Base-by-base conservation (phyloP, 2,797 vertebrate genomes). In the Serranus cabrilla region DNA sequence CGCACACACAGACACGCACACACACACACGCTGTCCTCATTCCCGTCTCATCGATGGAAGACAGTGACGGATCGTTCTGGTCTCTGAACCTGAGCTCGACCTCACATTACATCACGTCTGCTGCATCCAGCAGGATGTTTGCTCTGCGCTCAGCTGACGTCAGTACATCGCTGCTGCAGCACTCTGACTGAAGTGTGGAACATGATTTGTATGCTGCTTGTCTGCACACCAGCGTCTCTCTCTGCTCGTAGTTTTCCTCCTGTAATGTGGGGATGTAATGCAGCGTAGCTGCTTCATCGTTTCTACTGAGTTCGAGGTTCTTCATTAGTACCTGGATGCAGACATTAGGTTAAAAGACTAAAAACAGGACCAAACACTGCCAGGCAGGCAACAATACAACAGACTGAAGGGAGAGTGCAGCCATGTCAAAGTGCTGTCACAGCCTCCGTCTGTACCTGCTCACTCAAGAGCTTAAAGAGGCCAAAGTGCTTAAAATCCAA, bases 91-190 rank as follows among this genome's bases (percentile, higher is more conserved):
- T 50, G 55, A 71, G 65, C 59, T 60, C 61, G 74, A 86, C 83
- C 84, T 86, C 49, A 4, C 80, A 74, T 91, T 77, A 87, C 86
- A 73, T 88, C 77, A 84, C 31, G 66, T 87, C 88, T 87, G 76
- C 74, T 20, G 67, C 3, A 34, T 69, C 62, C 72, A 67, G 58
- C 85, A 78, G 83, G 80, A 86, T 80, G 88, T 88, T 82, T 80
- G 56, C 60, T 27, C 65, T 49, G 66, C 2, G 72, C 73, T 80
- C 58, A 2, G n/a, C 77, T 89, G 86, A 91, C 87, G 80, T 92
- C 87, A 86, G 72, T 70, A 50, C 74, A 77, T 71, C 67, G 78
- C 78, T 66, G 23, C 61, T 49, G 87, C 81, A 66, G 82, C 23
- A 13, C 55, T 40, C 43, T 52, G 66, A 62, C 64, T 42, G 37